Evolutionary conservation across 2,797 vertebrate genomes (phyloP), one percentile per base, ranked within the genome.

Genomic region (Sebastes itinus): DNA sequence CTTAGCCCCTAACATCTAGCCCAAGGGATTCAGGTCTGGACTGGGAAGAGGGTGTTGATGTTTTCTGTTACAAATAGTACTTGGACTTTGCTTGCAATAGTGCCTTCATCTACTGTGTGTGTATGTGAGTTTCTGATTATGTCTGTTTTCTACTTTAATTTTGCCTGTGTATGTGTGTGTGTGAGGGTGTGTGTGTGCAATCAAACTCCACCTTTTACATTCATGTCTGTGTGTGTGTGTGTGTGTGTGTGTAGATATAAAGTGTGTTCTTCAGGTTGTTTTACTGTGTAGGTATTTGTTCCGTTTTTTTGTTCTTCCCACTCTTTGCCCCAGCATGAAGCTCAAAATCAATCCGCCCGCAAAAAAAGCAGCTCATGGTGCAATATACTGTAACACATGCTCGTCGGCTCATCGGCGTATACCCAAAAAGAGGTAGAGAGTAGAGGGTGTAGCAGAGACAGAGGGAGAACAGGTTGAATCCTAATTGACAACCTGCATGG

Each of bases 61-160:
- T 93, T 89, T 86, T 90, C 67, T 92, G 89, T 92, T 86, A 88
- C 88, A 91, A 93, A 86, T 93, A 86, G 89, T 94, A 88, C 92
- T 89, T 92, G 93, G 93, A 94, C 92, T 96, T 92, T 94, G 95
- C 95, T 96, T 96, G 95, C 92, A 91, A 95, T 95, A 96, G 95
- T 96, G 95, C 96, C 96, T 96, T 96, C 95, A 95, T 96, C 90
- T 88, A 88, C 91, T 87, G 87, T 93, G 84, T 86, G 84, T 91
- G 81, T 85, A 59, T 54, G 75, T 87, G 88, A 63, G 27, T 86
- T 87, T 87, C 78, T 85, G 82, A 78, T 86, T 82, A 49, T 30
- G 67, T 92, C 70, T 55, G 82, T 88, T 91, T 91, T 91, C 68
- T 86, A 89, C 77, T 87, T 88, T 83, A 10, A 77, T 86, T 88